These are phyloP conservation scores for Apamea monoglypha DNA, from an alignment of 2,888 invertebrate species.

Conservation along the genomic window DNA sequence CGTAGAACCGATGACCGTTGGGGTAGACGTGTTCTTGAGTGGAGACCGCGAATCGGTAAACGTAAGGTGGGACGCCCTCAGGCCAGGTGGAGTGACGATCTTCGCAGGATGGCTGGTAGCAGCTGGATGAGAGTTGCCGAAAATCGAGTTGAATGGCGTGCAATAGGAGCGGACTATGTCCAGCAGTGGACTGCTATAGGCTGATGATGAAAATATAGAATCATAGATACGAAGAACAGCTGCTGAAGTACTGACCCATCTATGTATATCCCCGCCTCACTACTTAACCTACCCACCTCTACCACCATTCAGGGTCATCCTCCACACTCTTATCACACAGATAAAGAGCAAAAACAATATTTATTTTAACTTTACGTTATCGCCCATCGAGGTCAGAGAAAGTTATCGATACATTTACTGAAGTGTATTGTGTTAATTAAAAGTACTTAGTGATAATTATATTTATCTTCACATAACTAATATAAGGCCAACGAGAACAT, in stretches of 20 bases:
- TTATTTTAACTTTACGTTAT: constrained; percentile 42
- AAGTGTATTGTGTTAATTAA: constrained; percentile 43
- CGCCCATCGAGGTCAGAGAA: constrained; percentile 30
- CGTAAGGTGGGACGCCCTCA: no score
- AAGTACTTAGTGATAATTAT: constrained; percentile 8
- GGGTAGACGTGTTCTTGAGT: no score
- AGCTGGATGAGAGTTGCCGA: no score
- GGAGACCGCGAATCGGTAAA: no score
- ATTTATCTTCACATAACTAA: not conserved
- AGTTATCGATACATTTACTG: constrained; percentile 34
- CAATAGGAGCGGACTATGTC: no score
- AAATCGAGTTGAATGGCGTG: no score
- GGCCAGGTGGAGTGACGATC: no score
- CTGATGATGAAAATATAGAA: no score
- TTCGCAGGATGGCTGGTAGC: no score
- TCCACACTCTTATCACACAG: constrained; percentile 13
- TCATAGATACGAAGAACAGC: not conserved
- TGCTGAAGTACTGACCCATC: not conserved
- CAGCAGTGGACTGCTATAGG: no score
- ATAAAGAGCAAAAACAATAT: constrained; percentile 38
- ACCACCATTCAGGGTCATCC: constrained; percentile 25
- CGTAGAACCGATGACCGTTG: no score
- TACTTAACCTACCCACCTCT: constrained; percentile 14
- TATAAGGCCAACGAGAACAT: not conserved
- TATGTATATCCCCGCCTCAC: not conserved